These are phyloP conservation scores for Myanophis thanlyinensis DNA, from an alignment of 2,113 vertebrate genomes.

Conservation along the genomic window DNA sequence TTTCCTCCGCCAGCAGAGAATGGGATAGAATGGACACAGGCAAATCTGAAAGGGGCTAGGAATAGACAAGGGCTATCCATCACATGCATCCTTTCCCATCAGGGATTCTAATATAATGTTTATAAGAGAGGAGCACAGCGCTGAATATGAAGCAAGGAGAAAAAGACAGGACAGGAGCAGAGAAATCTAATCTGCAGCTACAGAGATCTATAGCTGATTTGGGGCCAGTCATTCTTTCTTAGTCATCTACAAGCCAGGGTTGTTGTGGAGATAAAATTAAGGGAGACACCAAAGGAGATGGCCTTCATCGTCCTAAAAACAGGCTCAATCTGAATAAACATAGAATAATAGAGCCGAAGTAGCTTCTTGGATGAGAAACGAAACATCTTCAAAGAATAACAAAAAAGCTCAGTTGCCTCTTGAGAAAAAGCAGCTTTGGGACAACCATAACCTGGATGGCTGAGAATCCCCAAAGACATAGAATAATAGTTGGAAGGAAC, in stretches of 20 bases:
- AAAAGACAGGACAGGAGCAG: neutral
- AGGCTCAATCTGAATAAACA: neutral
- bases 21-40: neutral
- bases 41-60: neutral
- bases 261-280: neutral
- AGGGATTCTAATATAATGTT: neutral
- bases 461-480: neutral
- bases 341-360: neutral
- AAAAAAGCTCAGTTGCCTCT: no score
- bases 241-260: neutral
- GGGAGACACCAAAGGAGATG: neutral
- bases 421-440: no score
- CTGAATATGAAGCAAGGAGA: neutral
- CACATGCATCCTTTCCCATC: neutral
- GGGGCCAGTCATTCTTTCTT: neutral
- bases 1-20: neutral
- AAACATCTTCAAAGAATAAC: no score
- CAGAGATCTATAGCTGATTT: neutral
- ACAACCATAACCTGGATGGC: no score
- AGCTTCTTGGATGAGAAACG: no score
- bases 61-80: neutral
- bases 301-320: neutral
- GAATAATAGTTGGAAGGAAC: neutral
- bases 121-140: neutral
- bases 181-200: neutral